Conservation (phyloP, 2,888 invertebrate species). For the Lithosia quadra region DNA sequence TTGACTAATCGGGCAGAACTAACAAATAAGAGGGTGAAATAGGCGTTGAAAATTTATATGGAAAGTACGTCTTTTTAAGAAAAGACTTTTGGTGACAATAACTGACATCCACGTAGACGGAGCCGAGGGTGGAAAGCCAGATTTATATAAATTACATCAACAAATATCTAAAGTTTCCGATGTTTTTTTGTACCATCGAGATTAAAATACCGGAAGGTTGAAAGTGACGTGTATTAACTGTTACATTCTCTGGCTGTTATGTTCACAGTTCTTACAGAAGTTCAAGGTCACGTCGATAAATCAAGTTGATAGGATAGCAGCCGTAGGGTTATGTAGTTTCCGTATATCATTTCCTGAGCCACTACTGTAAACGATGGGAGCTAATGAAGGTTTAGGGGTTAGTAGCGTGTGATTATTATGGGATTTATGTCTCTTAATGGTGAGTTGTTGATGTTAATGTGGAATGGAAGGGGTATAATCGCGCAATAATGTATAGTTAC, state of each 20-base stretch:
- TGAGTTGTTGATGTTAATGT: not conserved
- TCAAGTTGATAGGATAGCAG: conserved; percentile 39
- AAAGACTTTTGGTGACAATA: too few species aligned
- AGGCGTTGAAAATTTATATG: too few species aligned
- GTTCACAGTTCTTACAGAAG: conserved; percentile 29
- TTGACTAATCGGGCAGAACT: too few species aligned
- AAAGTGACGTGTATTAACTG: conserved; percentile 17
- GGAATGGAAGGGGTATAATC: too few species aligned
- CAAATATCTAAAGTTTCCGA: not conserved
- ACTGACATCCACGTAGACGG: too few species aligned
- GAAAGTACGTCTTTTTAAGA: too few species aligned
- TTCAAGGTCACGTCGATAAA: conserved; percentile 45
- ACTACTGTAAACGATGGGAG: conserved; percentile 11
- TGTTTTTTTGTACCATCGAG: not conserved
- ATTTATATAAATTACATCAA: too few species aligned
- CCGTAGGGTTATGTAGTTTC: conserved; percentile 29
- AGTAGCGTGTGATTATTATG: conserved; percentile 6
- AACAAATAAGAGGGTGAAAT: too few species aligned
- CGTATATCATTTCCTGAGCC: conserved; percentile 38
- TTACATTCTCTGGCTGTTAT: conserved; percentile 23
- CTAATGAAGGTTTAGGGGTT: conserved; percentile 6
- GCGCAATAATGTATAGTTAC: too few species aligned
- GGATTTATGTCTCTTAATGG: conserved; percentile 8
- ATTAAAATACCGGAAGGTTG: conserved; percentile 6
- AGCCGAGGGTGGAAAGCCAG: too few species aligned